A percentile compares a stretch with the other conserved stretches of the same genome.
Evolutionary conservation across 1,140 invertebrate species (phyloP).

Genomic region (Drosophila virilis): DNA sequence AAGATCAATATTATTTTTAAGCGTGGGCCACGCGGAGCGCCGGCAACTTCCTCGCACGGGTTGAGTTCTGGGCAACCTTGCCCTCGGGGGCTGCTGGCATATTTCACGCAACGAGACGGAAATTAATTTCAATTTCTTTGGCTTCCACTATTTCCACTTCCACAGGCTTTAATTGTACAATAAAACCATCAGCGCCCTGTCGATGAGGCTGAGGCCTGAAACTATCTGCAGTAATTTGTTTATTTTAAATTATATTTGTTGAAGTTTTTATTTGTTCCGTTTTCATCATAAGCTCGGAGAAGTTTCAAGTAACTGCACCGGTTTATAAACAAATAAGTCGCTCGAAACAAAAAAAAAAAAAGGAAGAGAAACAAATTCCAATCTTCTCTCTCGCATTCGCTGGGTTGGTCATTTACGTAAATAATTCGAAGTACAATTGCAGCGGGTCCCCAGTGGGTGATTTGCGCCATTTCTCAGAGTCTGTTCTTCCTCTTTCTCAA

Average conservation of each 20-base stretch:
- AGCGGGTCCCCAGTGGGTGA: conserved; percentile 51
- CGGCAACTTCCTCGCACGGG: conserved; percentile 50
- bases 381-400: not conserved
- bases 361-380: not conserved
- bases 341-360: conserved; percentile 44
- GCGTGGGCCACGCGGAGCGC: conserved; percentile 53
- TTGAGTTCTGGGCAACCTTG: conserved; percentile 15
- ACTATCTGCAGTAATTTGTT: conserved; percentile 71
- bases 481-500: conserved; percentile 2
- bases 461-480: conserved; percentile 57
- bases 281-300: conserved; percentile 36
- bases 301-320: conserved; percentile 25
- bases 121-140: conserved; percentile 68
- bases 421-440: conserved; percentile 32
- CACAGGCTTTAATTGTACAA: conserved; percentile 70
- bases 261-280: conserved; percentile 76
- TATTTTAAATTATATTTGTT: conserved; percentile 80
- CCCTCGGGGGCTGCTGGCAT: conserved; percentile 43
- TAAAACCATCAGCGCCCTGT: conserved; percentile 70
- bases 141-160: conserved; percentile 20
- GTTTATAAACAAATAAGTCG: conserved; percentile 78
- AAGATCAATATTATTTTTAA: conserved; percentile 83
- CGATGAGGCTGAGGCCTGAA: conserved; percentile 23
- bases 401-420: conserved; percentile 58
- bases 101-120: conserved; percentile 68